phyloP scores from a whole-genome alignment of 2,888 invertebrate genomes.

The Folsomia candida region DNA sequence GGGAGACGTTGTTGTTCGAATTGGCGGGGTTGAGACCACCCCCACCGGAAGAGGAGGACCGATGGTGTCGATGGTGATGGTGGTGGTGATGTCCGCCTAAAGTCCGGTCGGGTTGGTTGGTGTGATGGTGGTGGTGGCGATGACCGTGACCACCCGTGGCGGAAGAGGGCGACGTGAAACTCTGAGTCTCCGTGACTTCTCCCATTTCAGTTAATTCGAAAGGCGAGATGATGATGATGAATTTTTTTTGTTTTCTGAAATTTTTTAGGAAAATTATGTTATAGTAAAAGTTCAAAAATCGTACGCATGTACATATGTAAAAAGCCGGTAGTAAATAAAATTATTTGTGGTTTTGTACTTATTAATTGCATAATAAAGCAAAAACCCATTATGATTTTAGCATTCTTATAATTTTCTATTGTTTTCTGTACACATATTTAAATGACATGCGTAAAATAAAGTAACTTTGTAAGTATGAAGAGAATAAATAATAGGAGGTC shows the following conservation, averaged over 20 bases:
- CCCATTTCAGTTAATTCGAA: constrained; percentile 1
- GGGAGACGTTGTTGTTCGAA: background rate
- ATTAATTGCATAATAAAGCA: background rate
- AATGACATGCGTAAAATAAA: background rate
- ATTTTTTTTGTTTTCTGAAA: too few relatives aligned
- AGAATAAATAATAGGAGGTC: background rate
- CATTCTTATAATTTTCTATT: background rate
- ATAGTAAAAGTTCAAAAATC: too few relatives aligned
- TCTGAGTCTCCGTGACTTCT: constrained; percentile 6
- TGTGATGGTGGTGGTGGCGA: background rate
- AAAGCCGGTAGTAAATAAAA: too few relatives aligned
- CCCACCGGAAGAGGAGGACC: background rate
- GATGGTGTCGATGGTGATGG: background rate
- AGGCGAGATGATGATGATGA: background rate
- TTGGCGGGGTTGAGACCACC: background rate
- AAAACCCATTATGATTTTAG: background rate
- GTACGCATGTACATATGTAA: too few relatives aligned
- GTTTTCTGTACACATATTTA: background rate
- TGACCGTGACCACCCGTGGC: background rate
- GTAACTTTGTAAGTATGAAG: too few relatives aligned
- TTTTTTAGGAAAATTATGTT: too few relatives aligned
- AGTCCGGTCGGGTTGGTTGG: background rate
- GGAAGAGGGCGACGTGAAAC: background rate
- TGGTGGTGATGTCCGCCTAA: background rate
- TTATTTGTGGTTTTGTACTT: background rate